Evolutionary conservation across 2,888 invertebrate genomes (phyloP).

Genomic region (Tachystola acroxantha): DNA sequence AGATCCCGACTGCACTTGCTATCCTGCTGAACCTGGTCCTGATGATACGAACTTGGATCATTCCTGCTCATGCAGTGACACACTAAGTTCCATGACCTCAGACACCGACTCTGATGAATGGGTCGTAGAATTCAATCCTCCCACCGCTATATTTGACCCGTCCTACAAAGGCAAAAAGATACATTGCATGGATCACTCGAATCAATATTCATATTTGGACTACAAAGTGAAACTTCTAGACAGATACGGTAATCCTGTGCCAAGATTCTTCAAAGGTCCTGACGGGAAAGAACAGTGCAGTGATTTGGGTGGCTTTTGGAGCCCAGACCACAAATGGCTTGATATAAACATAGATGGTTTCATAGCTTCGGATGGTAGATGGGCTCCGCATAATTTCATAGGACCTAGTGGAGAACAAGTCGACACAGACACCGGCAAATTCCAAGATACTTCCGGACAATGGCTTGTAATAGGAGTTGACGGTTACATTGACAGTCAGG

Average conservation of each 20-base stretch:
- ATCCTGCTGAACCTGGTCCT: conserved; percentile 41
- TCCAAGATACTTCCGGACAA: conserved; percentile 41
- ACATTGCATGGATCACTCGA: conserved; percentile 31
- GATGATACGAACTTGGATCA: conserved; percentile 39
- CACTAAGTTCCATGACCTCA: conserved; percentile 34
- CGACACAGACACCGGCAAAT: conserved; percentile 53
- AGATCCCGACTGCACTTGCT: conserved; percentile 54
- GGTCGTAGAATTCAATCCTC: conserved; percentile 70
- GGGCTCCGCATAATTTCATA: conserved; percentile 54
- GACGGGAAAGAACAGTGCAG: conserved; percentile 66
- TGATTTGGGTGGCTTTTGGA: conserved; percentile 69
- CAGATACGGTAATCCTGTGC: conserved; percentile 54
- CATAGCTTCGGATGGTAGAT: conserved; percentile 54
- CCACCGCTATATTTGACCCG: conserved; percentile 54
- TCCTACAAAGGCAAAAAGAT: conserved; percentile 46
- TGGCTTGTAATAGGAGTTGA: conserved; percentile 61
- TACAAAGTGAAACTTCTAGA: conserved; percentile 59
- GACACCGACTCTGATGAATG: conserved; percentile 68
- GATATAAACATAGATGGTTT: conserved; percentile 63
- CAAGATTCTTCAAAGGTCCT: conserved; percentile 59
- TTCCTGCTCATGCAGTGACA: conserved; percentile 62
- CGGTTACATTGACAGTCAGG: conserved; percentile 50
- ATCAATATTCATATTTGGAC: conserved; percentile 60
- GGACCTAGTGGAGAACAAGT: conserved; percentile 57
- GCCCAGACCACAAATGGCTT: conserved; percentile 53